These are phyloP conservation scores for Eurystomus gularis DNA, from an alignment of 2,113 vertebrate species.

Conservation along the genomic window DNA sequence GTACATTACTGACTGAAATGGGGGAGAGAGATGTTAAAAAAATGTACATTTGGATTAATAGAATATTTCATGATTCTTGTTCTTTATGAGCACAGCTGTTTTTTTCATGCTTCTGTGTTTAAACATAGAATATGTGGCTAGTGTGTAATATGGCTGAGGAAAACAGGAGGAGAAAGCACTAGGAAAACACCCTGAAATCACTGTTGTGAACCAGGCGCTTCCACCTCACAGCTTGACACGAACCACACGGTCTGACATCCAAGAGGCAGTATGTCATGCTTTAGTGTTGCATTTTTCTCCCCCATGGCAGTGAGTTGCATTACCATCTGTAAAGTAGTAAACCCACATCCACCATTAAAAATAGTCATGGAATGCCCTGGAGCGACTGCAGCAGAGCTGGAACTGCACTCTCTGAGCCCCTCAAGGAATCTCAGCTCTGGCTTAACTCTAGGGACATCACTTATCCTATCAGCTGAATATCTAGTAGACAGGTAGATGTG, in stretches of 20 bases:
- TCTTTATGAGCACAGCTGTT: not conserved
- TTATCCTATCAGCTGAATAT: constrained; percentile 37
- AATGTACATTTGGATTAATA: not conserved
- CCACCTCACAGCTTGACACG: constrained; percentile 21
- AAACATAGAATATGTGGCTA: not conserved
- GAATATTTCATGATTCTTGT: not conserved
- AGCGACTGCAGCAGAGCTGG: constrained; percentile 13
- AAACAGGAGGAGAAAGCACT: not conserved
- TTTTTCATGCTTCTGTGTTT: not conserved
- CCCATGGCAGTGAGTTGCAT: constrained; percentile 12
- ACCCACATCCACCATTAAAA: constrained; percentile 28
- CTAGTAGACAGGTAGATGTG: constrained; percentile 58
- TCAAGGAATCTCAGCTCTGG: not conserved
- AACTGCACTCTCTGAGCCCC: constrained; percentile 1
- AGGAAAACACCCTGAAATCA: constrained; percentile 18
- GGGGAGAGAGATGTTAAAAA: not conserved
- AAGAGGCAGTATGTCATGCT: constrained; percentile 24
- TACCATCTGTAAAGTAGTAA: constrained; percentile 51
- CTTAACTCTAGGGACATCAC: constrained; percentile 9
- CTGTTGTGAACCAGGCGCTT: constrained; percentile 10
- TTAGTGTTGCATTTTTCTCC: constrained; percentile 19
- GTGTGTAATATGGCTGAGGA: not conserved
- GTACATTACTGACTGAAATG: not conserved
- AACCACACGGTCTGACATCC: constrained; percentile 10
- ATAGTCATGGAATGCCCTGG: constrained; percentile 35